Evolutionary conservation across 64 coral and sea anemone species (phyloP).

Genomic region (Acropora tenuis): DNA sequence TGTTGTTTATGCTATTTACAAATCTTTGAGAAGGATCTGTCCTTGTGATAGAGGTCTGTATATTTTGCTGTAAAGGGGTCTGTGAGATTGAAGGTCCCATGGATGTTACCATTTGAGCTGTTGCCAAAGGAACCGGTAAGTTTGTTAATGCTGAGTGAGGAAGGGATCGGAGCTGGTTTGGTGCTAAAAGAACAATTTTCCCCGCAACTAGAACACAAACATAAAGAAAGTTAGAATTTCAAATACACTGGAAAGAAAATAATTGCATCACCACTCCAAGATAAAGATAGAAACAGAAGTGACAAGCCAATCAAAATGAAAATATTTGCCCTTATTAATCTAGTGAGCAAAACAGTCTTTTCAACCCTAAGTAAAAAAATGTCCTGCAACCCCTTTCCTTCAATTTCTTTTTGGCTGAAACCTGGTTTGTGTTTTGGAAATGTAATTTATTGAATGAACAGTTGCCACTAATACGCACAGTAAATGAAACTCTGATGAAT

Average conservation of each 20-base stretch:
- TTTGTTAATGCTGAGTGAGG: not conserved
- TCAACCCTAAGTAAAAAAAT: too few species aligned
- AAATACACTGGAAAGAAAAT: not conserved
- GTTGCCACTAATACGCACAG: too few species aligned
- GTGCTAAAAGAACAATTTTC: conserved; percentile 44
- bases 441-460: too few species aligned
- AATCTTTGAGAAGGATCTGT: not conserved
- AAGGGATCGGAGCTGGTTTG: conserved; percentile 9
- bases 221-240: not conserved
- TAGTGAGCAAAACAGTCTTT: not conserved
- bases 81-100: not conserved
- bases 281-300: too few species aligned
- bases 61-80: not conserved
- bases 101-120: not conserved
- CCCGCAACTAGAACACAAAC: conserved; percentile 1
- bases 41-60: not conserved
- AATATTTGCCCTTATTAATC: not conserved
- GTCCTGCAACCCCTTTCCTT: too few species aligned
- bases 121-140: conserved; percentile 22
- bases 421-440: too few species aligned
- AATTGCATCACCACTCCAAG: too few species aligned
- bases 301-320: too few species aligned
- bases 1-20: not conserved
- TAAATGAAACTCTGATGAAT: too few species aligned
- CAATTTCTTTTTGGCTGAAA: too few species aligned